A percentile compares a stretch with the other conserved stretches of the same genome.
Conservation (phyloP, 2,113 vertebrate genomes). For the Grammomys surdaster region DNA sequence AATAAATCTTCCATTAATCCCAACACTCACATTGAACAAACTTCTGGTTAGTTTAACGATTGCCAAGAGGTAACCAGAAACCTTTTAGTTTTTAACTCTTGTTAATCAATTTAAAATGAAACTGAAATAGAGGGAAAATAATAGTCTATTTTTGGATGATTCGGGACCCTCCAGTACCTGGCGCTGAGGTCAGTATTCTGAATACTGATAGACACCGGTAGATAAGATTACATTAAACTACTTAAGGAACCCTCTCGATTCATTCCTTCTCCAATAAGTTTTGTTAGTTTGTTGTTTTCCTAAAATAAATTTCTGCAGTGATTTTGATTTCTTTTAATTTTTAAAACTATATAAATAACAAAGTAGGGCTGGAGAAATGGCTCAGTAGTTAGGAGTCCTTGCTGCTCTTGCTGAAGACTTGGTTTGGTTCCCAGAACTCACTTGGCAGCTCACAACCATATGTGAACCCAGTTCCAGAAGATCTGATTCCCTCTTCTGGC, state of each 20-base stretch:
- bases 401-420: background rate
- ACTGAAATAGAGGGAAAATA: constrained; percentile 22
- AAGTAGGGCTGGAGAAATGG: background rate
- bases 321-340: constrained; percentile 54
- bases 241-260: constrained; percentile 22
- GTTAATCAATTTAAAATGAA: constrained; percentile 16
- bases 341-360: background rate
- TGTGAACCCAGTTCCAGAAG: background rate
- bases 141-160: constrained; percentile 16
- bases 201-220: background rate
- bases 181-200: background rate
- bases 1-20: background rate
- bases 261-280: background rate
- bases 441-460: background rate
- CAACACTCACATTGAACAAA: background rate
- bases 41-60: constrained; percentile 1
- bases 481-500: background rate
- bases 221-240: constrained; percentile 15
- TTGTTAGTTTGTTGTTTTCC: constrained; percentile 17
- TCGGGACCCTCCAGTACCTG: background rate
- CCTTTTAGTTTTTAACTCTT: constrained; percentile 48
- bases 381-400: background rate
- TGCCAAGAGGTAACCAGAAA: constrained; percentile 27
- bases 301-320: constrained; percentile 74
- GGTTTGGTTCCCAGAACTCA: background rate